Base-by-base conservation (phyloP, 1,140 invertebrate genomes). In the Pogonus chalceus region DNA sequence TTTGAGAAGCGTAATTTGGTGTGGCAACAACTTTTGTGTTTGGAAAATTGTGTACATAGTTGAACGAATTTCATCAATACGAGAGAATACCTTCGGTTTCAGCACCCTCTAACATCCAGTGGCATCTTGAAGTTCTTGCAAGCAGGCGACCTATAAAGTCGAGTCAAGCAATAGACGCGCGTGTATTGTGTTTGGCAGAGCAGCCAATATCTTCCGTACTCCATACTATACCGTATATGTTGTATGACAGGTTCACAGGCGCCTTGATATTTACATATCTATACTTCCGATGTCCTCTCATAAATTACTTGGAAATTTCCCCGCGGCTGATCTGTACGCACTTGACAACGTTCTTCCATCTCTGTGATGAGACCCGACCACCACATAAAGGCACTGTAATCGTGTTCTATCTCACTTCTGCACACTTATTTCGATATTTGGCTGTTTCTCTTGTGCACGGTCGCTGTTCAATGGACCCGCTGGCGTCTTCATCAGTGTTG, bases 331-430 rank as follows among this genome's bases (percentile, higher is more conserved):
- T 43, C 37, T 18, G 37, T 10, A 43, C 37, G 3, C 18, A 43
- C 37, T 43, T 43, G 37, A 43, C 37, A 43, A 43, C 37, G 37
- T 43, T 43, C 37, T 43, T 43, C 37, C 37, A 43, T 43, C 37
- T 43, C 37, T 3, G 9, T 43, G 37, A 43, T 43, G 37, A 43
- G 37, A 43, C 3, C 37, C 37, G 37, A 10, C 7, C 37, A 18
- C 18, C 37, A 43, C 37, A 43, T 43, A 43, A 43, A 43, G 37
- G 37, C 3, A 12, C 9, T 16, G 37, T 12, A 7, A 18, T 31
- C 18, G 18, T 43, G 37, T 12, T 43, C 9, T 18, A 7, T 4
- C 18, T 43, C 9, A 10, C 4, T 31, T 14, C 26, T 31, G 26
- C 14, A 31, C 26, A 31, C 14, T 31, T 14, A 7, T 7, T 31